A percentile compares a stretch with the other conserved stretches of the same genome.
Conservation (phyloP, 2,888 invertebrate species). For the Syrphus vitripennis region DNA sequence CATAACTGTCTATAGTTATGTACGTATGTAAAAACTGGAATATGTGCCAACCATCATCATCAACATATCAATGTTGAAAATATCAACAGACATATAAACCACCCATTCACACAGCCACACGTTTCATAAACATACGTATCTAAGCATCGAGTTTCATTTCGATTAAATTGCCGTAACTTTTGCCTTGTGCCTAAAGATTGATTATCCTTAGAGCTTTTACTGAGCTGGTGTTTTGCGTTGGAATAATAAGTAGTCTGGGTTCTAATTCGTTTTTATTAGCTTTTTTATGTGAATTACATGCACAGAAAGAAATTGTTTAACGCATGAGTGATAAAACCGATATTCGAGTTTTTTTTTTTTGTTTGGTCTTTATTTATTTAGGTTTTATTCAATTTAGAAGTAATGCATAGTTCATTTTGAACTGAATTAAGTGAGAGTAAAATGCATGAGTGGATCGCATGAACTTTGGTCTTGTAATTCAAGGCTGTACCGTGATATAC, state of each 20-base stretch:
- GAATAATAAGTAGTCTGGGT: conserved; percentile 64
- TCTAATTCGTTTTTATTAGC: conserved; percentile 68
- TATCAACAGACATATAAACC: not conserved
- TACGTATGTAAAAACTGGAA: too few relatives aligned
- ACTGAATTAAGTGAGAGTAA: not conserved
- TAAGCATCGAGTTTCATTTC: conserved; percentile 52
- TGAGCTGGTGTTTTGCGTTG: conserved; percentile 43
- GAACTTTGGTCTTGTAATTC: too few relatives aligned
- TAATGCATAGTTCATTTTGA: not conserved
- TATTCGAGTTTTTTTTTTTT: not conserved
- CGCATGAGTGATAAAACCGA: conserved; percentile 56
- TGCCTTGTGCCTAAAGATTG: conserved; percentile 64
- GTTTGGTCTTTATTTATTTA: not conserved
- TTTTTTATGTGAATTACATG: conserved; percentile 69
- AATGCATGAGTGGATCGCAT: too few relatives aligned
- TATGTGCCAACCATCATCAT: not conserved
- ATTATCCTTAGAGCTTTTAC: conserved; percentile 65
- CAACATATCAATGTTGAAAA: not conserved
- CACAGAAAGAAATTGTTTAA: conserved; percentile 48
- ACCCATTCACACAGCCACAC: not conserved
- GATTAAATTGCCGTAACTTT: conserved; percentile 64
- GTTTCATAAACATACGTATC: conserved; percentile 18
- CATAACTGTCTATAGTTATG: too few relatives aligned
- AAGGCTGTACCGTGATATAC: too few relatives aligned
- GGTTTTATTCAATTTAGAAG: not conserved